A percentile compares a stretch with the other conserved stretches of the same genome.
These are phyloP conservation scores for Rhipidura dahli DNA, from an alignment of 2,113 vertebrate genomes.

Conservation along the genomic window DNA sequence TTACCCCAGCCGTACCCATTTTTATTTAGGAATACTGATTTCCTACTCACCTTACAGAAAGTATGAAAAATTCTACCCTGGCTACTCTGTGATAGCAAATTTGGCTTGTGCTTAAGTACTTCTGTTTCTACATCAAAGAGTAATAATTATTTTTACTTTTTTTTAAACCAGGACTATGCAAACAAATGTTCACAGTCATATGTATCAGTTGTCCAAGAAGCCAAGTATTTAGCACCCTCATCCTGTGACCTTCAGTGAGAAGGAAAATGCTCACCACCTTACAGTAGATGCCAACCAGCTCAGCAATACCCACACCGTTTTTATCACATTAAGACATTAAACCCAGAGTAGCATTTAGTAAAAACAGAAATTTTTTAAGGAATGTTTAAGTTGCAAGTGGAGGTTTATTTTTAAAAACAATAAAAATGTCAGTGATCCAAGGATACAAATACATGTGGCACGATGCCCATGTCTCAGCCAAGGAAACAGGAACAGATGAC, in stretches of 20 bases:
- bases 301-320: background rate
- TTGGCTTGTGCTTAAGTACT: background rate
- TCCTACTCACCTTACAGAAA: background rate
- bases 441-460: constrained; percentile 21
- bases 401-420: constrained; percentile 20
- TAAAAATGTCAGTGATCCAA: background rate
- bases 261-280: background rate
- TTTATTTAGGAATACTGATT: background rate
- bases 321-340: background rate
- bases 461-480: background rate
- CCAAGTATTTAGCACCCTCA: background rate
- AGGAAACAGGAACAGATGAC: constrained; percentile 53
- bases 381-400: background rate
- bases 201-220: background rate
- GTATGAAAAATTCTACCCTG: background rate
- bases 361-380: background rate
- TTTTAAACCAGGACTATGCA: background rate
- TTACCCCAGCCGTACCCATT: background rate
- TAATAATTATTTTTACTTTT: background rate
- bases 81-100: background rate
- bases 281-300: background rate
- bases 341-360: background rate
- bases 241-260: background rate
- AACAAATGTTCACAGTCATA: background rate
- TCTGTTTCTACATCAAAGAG: background rate